These are phyloP conservation scores for Toxotes lorentzi DNA, from an alignment of 2,797 vertebrate species.

Conservation along the genomic window DNA sequence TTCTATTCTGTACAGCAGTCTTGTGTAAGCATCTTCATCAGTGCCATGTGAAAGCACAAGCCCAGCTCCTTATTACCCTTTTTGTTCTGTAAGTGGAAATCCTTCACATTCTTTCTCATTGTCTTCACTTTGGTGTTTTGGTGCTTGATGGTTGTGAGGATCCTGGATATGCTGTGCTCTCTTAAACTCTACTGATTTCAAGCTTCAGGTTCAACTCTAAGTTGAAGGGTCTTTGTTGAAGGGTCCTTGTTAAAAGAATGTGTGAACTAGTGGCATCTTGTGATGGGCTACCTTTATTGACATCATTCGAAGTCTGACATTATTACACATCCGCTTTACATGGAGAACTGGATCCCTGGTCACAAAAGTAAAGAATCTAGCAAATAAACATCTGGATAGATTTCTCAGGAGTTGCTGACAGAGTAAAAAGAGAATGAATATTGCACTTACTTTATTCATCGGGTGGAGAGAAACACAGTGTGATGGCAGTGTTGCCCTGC, in stretches of 20 bases:
- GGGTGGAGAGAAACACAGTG: neutral
- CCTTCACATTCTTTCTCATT: conserved; percentile 33
- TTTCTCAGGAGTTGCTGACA: too few relatives aligned
- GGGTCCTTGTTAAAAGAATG: conserved; percentile 20
- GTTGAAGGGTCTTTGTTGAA: neutral
- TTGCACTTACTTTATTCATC: neutral
- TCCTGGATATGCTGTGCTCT: neutral
- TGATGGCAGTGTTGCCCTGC: neutral
- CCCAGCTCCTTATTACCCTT: neutral
- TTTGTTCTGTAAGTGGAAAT: conserved; percentile 30
- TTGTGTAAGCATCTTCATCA: conserved; percentile 36
- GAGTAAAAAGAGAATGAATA: neutral
- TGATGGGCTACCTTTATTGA: neutral
- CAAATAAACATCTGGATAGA: too few relatives aligned
- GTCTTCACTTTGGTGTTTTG: conserved; percentile 3
- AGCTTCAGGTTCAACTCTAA: conserved; percentile 7
- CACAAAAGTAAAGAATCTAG: too few relatives aligned
- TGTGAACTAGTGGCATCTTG: neutral
- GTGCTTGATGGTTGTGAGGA: neutral
- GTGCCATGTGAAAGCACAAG: conserved; percentile 35
- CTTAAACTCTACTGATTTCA: neutral
- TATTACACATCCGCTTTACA: too few relatives aligned
- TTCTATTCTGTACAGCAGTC: conserved; percentile 10
- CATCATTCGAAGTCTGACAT: neutral
- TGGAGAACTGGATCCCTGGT: too few relatives aligned